Percentiles rank a stretch among this genome's conserved stretches.
These are phyloP conservation scores for Acanthochromis polyacanthus DNA, from an alignment of 2,113 vertebrate genomes.

Conservation along the genomic window DNA sequence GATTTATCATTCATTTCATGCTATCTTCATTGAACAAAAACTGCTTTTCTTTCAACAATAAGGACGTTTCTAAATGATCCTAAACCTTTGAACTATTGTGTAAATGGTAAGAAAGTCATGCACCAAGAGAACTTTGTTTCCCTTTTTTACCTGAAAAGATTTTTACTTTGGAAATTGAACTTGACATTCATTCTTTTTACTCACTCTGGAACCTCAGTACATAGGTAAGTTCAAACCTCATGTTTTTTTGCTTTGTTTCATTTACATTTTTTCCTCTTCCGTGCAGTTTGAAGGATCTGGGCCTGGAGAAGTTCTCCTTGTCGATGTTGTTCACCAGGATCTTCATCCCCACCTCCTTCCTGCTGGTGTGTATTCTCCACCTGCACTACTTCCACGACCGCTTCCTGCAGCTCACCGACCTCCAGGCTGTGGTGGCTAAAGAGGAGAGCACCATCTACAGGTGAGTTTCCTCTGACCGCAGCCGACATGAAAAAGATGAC, in stretches of 20 bases:
- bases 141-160: too few relatives aligned
- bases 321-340: constrained; percentile 92
- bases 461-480: constrained; percentile 79
- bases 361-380: constrained; percentile 95
- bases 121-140: too few relatives aligned
- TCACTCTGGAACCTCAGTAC: background rate
- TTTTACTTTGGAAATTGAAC: too few relatives aligned
- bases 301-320: constrained; percentile 88
- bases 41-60: too few relatives aligned
- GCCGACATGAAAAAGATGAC: background rate
- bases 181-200: background rate
- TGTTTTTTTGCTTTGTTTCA: constrained; percentile 1
- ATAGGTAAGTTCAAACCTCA: background rate
- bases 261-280: background rate
- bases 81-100: too few relatives aligned
- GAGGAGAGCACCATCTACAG: constrained; percentile 96
- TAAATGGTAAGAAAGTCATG: too few relatives aligned
- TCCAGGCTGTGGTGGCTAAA: constrained; percentile 94
- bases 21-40: too few relatives aligned
- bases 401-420: constrained; percentile 96
- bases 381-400: constrained; percentile 97
- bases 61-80: too few relatives aligned
- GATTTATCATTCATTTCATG: too few relatives aligned
- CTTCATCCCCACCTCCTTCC: constrained; percentile 96
- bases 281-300: constrained; percentile 89